Base-by-base conservation (phyloP, 2,113 vertebrate genomes). In the Burhinus oedicnemus region DNA sequence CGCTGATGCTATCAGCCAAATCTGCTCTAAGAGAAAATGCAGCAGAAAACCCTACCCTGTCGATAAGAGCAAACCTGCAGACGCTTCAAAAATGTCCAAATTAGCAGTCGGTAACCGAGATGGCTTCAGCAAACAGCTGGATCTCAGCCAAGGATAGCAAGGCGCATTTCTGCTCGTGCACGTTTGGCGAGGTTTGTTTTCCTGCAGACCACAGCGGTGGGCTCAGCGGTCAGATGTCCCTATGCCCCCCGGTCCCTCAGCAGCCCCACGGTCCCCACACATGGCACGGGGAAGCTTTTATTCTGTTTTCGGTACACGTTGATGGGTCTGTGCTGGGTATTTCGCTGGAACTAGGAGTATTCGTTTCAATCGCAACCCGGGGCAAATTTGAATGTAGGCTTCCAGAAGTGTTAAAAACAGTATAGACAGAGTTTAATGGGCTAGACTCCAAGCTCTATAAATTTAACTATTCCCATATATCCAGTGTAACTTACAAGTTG, bases 391-490 rank as follows among this genome's bases (percentile, higher is more conserved):
- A 93, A 80, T 17, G 42, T 89, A 57, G 89, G 74, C 68, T 97
- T 95, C 93, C 87, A 94, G 83, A 97, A 97, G 81, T 70, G 89
- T 94, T 94, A 88, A 89, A 89, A 97, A 76, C 69, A 42, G 91
- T 85, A 94, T 69, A 97, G 92, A 69, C 83, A 89, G 70, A 64
- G 45, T 94, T 94, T 96, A 95, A 91, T 70, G 94, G 97, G 93
- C 95, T 91, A 96, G 93, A 95, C 94, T 97, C 94, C 95, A 95
- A 95, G 89, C 51, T 83, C 95, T 90, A 94, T 97, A 96, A 95
- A 97, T 96, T 97, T 97, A 96, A 97, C 93, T 96, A 74, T 94
- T 97, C 95, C 94, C 94, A 93, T 93, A 90, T 74, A 97, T 62
- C 78, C 70, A 93, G 93, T 83, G 89, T 88, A 94, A 85, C 70